phyloP scores from a whole-genome alignment of 2,888 invertebrate species.

The Synanthedon vespiformis region DNA sequence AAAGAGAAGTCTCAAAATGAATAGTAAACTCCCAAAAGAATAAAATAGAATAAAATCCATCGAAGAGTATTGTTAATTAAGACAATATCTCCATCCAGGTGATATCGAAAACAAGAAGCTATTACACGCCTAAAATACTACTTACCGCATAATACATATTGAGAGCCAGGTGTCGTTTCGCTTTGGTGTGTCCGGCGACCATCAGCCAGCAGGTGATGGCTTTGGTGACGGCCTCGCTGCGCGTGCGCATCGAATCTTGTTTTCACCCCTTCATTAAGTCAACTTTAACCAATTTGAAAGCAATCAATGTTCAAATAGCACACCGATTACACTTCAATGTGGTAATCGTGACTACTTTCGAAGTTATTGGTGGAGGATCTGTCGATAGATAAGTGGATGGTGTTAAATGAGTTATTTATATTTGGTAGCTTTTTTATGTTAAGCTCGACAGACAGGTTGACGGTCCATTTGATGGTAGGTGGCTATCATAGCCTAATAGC shows the following conservation, averaged over 20 bases:
- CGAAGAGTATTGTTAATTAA: too few relatives aligned
- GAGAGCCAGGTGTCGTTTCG: slow-evolving; percentile 30
- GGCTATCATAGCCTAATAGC: slow-evolving; percentile 4
- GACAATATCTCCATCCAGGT: neutral
- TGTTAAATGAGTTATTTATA: slow-evolving; percentile 50
- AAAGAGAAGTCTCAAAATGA: too few relatives aligned
- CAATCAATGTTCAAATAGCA: slow-evolving; percentile 18
- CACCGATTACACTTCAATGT: slow-evolving; percentile 31
- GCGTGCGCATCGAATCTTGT: slow-evolving; percentile 52
- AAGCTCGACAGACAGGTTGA: too few relatives aligned
- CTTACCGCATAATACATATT: slow-evolving; percentile 8
- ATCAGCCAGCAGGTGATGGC: slow-evolving; percentile 38
- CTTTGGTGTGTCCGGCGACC: slow-evolving; percentile 5
- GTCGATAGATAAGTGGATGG: slow-evolving; percentile 35
- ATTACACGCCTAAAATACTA: neutral
- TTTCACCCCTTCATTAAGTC: slow-evolving; percentile 30
- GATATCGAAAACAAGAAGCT: neutral
- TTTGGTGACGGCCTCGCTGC: slow-evolving; percentile 42
- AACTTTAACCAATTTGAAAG: slow-evolving; percentile 28
- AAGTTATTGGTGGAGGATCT: slow-evolving; percentile 23
- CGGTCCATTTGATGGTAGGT: too few relatives aligned
- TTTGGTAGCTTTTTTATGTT: slow-evolving; percentile 9
- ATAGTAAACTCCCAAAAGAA: too few relatives aligned
- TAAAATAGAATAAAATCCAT: too few relatives aligned
- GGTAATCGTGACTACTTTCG: slow-evolving; percentile 40